phyloP scores from a whole-genome alignment of 2,113 vertebrate genomes.

The Mugil cephalus region DNA sequence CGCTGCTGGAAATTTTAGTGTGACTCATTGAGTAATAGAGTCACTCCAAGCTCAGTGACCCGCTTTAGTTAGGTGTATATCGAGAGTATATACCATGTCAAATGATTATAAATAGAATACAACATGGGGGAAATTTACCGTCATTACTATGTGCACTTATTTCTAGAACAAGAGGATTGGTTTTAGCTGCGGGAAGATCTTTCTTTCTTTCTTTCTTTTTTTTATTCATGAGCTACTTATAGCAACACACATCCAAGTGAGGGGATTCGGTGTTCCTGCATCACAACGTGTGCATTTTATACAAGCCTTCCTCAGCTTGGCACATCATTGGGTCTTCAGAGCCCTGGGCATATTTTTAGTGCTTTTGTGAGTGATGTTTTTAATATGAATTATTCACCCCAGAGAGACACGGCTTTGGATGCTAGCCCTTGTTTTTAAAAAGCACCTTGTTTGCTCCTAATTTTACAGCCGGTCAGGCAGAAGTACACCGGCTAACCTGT shows the following conservation, averaged over 20 bases:
- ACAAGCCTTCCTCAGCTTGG: conserved; percentile 59
- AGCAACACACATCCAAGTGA: conserved; percentile 61
- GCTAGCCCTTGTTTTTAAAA: conserved; percentile 74
- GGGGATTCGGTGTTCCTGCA: conserved; percentile 49
- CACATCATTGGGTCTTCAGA: conserved; percentile 68
- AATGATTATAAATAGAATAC: conserved; percentile 52
- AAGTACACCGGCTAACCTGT: conserved; percentile 77
- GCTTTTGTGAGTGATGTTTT: conserved; percentile 78
- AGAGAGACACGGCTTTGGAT: conserved; percentile 68
- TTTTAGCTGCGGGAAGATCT: conserved; percentile 37
- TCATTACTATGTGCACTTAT: conserved; percentile 28
- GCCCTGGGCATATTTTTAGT: conserved; percentile 74
- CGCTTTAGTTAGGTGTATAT: conserved; percentile 54
- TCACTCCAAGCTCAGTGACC: conserved; percentile 60
- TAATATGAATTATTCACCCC: conserved; percentile 84
- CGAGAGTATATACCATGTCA: conserved; percentile 38
- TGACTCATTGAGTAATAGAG: conserved; percentile 51
- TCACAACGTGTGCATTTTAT: conserved; percentile 58
- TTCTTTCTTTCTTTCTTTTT: too few species aligned
- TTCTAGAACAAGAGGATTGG: conserved; percentile 37
- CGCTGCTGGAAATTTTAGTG: conserved; percentile 57
- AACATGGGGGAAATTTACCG: conserved; percentile 34
- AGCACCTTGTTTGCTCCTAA: conserved; percentile 81
- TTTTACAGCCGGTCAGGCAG: conserved; percentile 83
- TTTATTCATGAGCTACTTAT: conserved; percentile 55